A percentile compares a stretch with the other conserved stretches of the same genome.
Conservation (phyloP, 2,888 invertebrate genomes). For the Dryomyza anilis region DNA sequence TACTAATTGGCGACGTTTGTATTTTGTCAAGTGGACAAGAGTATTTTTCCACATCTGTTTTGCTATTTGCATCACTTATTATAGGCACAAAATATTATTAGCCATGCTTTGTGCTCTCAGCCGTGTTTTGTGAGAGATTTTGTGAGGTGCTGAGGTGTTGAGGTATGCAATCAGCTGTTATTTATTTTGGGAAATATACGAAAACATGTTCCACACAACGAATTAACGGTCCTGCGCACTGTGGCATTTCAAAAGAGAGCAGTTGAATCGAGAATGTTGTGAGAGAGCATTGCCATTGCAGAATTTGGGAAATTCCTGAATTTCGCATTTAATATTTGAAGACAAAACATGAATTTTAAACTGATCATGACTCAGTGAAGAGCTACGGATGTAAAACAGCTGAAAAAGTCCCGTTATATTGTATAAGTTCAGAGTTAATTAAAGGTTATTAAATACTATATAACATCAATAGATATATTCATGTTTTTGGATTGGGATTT, state of each 20-base stretch:
- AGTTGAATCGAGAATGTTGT: background rate
- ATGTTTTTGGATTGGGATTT: too few species aligned
- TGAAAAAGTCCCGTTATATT: too few species aligned
- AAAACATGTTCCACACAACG: slow-evolving; percentile 8
- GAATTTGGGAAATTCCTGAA: too few species aligned
- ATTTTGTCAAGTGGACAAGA: too few species aligned
- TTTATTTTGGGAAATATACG: slow-evolving; percentile 16
- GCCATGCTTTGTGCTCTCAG: background rate
- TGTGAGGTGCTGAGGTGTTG: background rate
- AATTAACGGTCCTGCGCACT: slow-evolving; percentile 19
- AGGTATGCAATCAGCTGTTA: slow-evolving; percentile 16
- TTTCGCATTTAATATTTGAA: too few species aligned
- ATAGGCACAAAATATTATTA: background rate
- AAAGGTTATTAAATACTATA: too few species aligned
- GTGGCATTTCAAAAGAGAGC: background rate
- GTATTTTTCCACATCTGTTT: too few species aligned
- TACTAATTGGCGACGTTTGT: background rate
- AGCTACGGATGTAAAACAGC: too few species aligned
- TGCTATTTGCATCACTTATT: background rate
- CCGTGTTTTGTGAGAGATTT: background rate
- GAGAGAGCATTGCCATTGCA: background rate
- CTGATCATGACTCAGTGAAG: too few species aligned
- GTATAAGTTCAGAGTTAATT: too few species aligned
- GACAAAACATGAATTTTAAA: too few species aligned
- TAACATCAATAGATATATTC: too few species aligned